phyloP scores from a whole-genome alignment of 2,797 vertebrate species.

The Setipinna tenuifilis region DNA sequence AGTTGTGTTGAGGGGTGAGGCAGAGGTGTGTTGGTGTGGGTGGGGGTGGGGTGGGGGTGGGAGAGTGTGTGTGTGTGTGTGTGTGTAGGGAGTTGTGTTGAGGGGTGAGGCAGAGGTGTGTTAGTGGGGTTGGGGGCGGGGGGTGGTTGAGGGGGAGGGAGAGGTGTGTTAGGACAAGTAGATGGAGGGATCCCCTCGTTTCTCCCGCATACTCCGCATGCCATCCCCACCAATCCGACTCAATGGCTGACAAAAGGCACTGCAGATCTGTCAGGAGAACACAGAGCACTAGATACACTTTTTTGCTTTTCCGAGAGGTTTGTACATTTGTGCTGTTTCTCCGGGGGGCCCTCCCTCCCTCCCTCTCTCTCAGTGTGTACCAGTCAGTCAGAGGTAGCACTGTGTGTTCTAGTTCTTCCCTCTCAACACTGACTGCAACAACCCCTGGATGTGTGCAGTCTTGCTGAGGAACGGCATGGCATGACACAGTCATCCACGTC shows the following conservation, averaged over 20 bases:
- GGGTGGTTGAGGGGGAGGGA: no score
- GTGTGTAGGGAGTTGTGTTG: no score
- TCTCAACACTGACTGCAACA: neutral
- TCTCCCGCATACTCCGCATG: neutral
- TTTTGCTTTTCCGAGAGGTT: neutral
- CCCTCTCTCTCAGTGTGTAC: neutral
- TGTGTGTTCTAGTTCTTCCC: neutral
- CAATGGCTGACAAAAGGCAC: neutral
- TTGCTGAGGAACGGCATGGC: neutral
- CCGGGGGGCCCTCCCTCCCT: neutral
- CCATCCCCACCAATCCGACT: neutral
- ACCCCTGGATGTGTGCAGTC: slow-evolving; percentile 4
- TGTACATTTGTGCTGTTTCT: neutral
- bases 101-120: no score
- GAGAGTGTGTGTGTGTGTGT: neutral
- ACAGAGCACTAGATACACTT: no score
- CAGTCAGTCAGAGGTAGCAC: neutral
- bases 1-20: no score
- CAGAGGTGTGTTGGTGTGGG: neutral
- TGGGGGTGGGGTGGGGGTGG: no score
- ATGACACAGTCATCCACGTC: neutral
- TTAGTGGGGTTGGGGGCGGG: no score
- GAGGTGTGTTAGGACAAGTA: slow-evolving; percentile 2
- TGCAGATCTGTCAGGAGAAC: neutral
- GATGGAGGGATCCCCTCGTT: neutral